A percentile compares a stretch with the other conserved stretches of the same genome.
These are phyloP conservation scores for Choristoneura fumiferana DNA, from an alignment of 1,140 invertebrate genomes.

Conservation along the genomic window DNA sequence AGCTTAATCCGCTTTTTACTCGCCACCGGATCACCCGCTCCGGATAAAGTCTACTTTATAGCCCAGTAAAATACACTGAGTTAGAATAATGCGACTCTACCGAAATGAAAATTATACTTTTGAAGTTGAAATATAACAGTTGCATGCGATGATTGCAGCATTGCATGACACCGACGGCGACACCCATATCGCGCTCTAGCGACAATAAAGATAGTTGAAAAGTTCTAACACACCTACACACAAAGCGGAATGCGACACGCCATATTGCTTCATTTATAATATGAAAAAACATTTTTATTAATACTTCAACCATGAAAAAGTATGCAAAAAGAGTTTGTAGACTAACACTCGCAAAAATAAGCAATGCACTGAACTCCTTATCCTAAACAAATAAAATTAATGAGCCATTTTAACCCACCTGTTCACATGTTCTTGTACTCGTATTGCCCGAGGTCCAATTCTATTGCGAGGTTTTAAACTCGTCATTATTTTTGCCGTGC, in stretches of 20 bases:
- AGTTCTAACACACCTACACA: background rate
- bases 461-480: no score
- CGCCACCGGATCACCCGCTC: conserved; percentile 5
- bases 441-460: no score
- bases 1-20: conserved; percentile 8
- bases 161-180: conserved; percentile 44
- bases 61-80: background rate
- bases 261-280: conserved; percentile 2
- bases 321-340: no score
- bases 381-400: no score
- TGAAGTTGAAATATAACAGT: conserved; percentile 13
- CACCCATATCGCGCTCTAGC: conserved; percentile 37
- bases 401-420: no score
- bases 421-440: no score
- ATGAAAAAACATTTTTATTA: no score
- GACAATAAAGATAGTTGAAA: conserved; percentile 14
- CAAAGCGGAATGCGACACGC: conserved; percentile 9
- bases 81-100: background rate
- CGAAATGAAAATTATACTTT: conserved; percentile 13
- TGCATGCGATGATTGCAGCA: conserved; percentile 54
- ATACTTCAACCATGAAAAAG: no score
- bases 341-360: no score
- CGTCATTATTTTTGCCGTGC: no score
- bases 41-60: conserved; percentile 14
- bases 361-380: no score